Conservation (phyloP, 2,888 invertebrate genomes). For the Ecdyonurus torrentis region DNA sequence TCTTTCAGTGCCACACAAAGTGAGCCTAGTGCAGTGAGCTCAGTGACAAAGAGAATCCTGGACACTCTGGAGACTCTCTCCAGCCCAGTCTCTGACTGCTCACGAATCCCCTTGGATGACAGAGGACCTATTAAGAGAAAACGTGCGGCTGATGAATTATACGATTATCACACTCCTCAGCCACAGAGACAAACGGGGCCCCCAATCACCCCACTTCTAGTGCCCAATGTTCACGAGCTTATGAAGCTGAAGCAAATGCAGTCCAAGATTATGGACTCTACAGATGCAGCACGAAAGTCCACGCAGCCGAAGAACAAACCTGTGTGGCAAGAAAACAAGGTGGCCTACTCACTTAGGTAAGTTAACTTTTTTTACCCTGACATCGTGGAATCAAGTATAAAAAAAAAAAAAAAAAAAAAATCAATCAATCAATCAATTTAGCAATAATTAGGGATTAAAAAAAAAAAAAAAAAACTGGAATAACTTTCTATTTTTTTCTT, state of each 20-base stretch:
- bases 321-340: background rate
- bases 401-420: too few species aligned
- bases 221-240: background rate
- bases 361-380: background rate
- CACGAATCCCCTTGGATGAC: slow-evolving; percentile 41
- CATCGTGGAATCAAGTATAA: too few species aligned
- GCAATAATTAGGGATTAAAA: too few species aligned
- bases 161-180: background rate
- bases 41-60: slow-evolving; percentile 60
- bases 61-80: slow-evolving; percentile 67
- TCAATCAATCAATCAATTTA: too few species aligned
- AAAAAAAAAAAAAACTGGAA: too few species aligned
- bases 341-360: background rate
- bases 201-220: background rate
- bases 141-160: background rate
- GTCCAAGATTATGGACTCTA: background rate
- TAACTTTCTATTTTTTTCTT: too few species aligned
- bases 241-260: background rate
- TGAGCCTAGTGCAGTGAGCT: slow-evolving; percentile 38
- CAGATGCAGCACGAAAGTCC: background rate
- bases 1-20: slow-evolving; percentile 13
- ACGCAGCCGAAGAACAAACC: background rate
- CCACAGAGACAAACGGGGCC: background rate
- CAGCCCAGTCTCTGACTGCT: slow-evolving; percentile 61
- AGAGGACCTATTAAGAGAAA: slow-evolving; percentile 4